Evolutionary conservation across 2,113 vertebrate genomes (phyloP).

Genomic region (Nyctereutes procyonoides): DNA sequence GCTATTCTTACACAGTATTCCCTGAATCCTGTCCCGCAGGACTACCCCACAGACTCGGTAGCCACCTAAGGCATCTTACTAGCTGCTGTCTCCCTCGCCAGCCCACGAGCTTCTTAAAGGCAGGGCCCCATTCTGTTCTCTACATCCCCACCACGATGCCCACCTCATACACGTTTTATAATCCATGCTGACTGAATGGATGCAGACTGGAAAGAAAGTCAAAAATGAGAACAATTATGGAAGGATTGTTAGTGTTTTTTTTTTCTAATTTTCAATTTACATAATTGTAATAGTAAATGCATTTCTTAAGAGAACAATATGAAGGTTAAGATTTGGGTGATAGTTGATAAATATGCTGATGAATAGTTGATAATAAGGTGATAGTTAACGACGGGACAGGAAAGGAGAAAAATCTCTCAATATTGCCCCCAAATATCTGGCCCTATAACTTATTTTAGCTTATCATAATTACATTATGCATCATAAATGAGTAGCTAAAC

Average conservation of each 20-base stretch:
- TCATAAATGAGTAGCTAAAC: background rate
- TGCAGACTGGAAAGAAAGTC: background rate
- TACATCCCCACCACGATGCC: background rate
- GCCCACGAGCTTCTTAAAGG: background rate
- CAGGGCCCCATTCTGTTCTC: background rate
- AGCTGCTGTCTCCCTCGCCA: accelerated
- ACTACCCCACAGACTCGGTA: background rate
- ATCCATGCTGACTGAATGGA: background rate
- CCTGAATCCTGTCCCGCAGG: background rate
- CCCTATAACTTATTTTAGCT: background rate
- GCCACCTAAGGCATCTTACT: background rate
- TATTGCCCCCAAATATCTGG: background rate
- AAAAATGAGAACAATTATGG: background rate
- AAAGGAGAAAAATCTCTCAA: background rate
- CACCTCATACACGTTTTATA: accelerated
- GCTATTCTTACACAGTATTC: background rate
- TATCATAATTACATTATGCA: background rate
- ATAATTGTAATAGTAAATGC: background rate
- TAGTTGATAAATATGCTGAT: background rate
- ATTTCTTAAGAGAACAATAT: background rate
- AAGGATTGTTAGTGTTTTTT: background rate
- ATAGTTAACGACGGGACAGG: background rate
- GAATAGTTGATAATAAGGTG: background rate
- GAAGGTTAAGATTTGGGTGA: background rate
- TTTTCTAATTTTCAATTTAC: background rate